Base-by-base conservation (phyloP, 23 tunicate species). In the Aplidium turbinatum region DNA sequence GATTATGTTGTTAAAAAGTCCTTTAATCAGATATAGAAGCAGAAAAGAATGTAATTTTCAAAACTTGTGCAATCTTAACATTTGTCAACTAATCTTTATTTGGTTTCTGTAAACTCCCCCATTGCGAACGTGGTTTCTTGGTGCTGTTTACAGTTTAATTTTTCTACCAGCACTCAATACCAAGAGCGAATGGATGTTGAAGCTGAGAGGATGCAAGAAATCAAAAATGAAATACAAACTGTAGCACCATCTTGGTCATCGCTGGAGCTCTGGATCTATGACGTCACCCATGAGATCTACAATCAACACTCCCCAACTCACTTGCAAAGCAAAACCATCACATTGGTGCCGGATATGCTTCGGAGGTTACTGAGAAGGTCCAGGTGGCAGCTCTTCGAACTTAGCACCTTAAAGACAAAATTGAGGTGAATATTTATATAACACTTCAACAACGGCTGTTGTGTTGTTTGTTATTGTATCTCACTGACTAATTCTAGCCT, bases 261-360 rank as follows among this genome's bases (percentile, higher is more conserved):
- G 29, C 23, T 24, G 36, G 79, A 85, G 23, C 28, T 47, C n/a
- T 78, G 80, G 78, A 39, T 63, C 1, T 78, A 78, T 48, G 47
- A 61, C 29, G 52, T 28, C 30, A 71, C 78, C 32, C 21, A 28
- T 27, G 85, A 78, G 23, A 45, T 85, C 29, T 85, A 85, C 47
- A 65, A 78, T 29, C 52, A 34, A 2, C 63, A 69, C 57, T 66
- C 63, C 27, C 80, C 93, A 31, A 28, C 34, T 2, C 80, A 85
- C 24, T 85, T 78, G 31, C 48, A 63, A 38, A 47, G 66, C 6
- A 77, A 50, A 55, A 32, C 78, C 16, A 54, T 69, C 22, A 26
- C 47, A 20, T 53, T 85, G 20, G 40, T 85, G 48, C 82, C 82
- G 5, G 93, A 85, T 54, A 85, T 85, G 83, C 35, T 78, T 33